Evolutionary conservation across 1,140 invertebrate species (phyloP).

Genomic region (Protaetia brevitarsis): DNA sequence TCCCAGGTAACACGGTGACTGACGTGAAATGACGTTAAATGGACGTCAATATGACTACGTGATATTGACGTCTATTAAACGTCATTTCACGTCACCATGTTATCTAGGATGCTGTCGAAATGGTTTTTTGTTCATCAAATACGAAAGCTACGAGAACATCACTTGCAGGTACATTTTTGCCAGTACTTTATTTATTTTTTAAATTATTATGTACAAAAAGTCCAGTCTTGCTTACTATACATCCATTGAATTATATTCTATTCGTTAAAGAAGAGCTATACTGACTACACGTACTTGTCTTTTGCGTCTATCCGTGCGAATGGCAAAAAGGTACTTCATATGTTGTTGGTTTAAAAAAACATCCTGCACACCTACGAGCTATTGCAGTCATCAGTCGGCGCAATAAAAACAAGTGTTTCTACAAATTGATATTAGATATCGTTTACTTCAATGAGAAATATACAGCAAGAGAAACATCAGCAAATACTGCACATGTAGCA

Average conservation of each 20-base stretch:
- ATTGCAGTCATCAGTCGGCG: conserved; percentile 5
- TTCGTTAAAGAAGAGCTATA: not conserved
- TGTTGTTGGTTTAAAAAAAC: not conserved
- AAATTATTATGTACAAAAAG: not conserved
- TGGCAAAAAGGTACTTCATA: conserved; percentile 1
- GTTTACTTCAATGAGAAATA: not conserved
- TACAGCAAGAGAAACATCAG: not conserved
- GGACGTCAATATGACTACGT: no score
- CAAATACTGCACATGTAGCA: not conserved
- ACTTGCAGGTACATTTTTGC: not conserved
- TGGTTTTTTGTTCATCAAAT: conserved; percentile 1
- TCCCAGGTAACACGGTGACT: no score
- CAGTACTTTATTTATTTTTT: not conserved
- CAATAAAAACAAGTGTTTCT: not conserved
- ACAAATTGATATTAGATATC: not conserved
- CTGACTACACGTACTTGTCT: not conserved
- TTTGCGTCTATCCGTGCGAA: no score
- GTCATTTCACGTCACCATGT: no score
- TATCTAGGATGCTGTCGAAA: no score
- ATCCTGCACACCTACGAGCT: not conserved
- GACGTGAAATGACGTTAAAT: no score
- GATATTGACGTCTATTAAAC: no score
- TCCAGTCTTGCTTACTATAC: not conserved
- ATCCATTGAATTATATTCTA: not conserved
- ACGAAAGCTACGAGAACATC: not conserved